Evolutionary conservation across 2,113 vertebrate species (phyloP).

Genomic region (Tragulus kanchil): DNA sequence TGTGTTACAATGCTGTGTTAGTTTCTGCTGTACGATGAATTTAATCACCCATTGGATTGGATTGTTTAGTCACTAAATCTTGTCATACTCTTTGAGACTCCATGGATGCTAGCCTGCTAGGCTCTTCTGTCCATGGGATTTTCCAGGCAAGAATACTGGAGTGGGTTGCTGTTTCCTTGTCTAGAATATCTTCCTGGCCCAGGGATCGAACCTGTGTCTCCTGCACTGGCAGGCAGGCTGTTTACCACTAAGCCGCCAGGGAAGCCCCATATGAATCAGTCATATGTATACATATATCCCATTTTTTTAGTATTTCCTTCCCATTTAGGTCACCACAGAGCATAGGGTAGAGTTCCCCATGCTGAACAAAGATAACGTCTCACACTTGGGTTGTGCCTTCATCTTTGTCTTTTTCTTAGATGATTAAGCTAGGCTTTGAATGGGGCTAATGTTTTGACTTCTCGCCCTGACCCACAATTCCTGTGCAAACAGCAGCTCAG

Average conservation of each 20-base stretch:
- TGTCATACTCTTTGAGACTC: not conserved
- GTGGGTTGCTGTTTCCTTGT: not conserved
- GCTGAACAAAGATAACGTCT: not conserved
- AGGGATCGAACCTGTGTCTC: not conserved
- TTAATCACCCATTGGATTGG: not conserved
- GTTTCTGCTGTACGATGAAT: not conserved
- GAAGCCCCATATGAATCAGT: not conserved
- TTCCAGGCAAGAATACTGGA: not conserved
- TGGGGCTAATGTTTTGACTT: accelerated
- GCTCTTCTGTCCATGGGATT: not conserved
- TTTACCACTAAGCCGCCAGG: not conserved
- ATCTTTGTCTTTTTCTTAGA: not conserved
- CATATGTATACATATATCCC: not conserved
- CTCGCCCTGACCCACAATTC: not conserved
- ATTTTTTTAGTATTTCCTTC: not conserved
- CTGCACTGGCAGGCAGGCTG: not conserved
- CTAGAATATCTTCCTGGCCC: not conserved
- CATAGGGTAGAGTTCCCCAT: not conserved
- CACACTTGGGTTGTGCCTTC: not conserved
- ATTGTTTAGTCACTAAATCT: not conserved
- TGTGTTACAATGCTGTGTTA: not conserved
- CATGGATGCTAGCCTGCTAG: accelerated
- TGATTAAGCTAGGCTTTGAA: not conserved
- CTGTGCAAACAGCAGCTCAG: accelerated
- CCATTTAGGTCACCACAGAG: not conserved